Evolutionary conservation across 2,888 invertebrate genomes (phyloP), one percentile per base, ranked within the genome.

Genomic region (Smittia sp.): DNA sequence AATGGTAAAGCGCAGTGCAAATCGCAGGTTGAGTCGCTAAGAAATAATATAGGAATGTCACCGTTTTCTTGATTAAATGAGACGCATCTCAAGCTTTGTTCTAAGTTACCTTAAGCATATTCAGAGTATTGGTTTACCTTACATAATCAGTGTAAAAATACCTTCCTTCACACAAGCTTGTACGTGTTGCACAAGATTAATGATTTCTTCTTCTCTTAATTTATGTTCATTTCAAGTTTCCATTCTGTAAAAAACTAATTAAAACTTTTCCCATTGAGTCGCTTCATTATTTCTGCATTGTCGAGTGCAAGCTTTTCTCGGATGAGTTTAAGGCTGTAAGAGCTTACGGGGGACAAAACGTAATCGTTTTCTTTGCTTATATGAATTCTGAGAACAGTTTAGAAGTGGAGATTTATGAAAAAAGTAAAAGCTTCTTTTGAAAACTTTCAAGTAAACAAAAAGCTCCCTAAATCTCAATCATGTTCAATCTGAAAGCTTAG

Each of bases 211-310:
- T 46, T 46, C 3, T 46, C 15, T 46, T 46, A 46, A 46, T n/a
- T 13, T 46, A n/a, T 15, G 15, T 46, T 46, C 13, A 15, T 46
- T 46, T 46, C 2, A 46, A 46, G 46, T 13, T 46, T 11, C n/a
- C 46, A 11, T 46, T 46, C 46, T 15, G 46, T 3, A 46, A 46
- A 39, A 39, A 46, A 46, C 46, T 46, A 46, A 46, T 46, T 46
- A 46, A 46, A 46, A 46, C 46, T 46, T 46, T 46, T 46, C 46
- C 46, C 46, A 46, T 46, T 46, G 46, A 46, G 4, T 46, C 13
- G 13, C 46, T 46, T 13, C 46, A 46, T 15, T 46, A n/a, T 46
- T 46, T 46, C 46, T 46, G 46, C 46, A 46, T 46, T 46, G 13
- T 15, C 46, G 15, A n/a, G 2, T 46, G 13, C 46, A 46, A 46